These are phyloP conservation scores for Drosophila bunnanda DNA, from an alignment of 2,888 invertebrate genomes.

Conservation along the genomic window DNA sequence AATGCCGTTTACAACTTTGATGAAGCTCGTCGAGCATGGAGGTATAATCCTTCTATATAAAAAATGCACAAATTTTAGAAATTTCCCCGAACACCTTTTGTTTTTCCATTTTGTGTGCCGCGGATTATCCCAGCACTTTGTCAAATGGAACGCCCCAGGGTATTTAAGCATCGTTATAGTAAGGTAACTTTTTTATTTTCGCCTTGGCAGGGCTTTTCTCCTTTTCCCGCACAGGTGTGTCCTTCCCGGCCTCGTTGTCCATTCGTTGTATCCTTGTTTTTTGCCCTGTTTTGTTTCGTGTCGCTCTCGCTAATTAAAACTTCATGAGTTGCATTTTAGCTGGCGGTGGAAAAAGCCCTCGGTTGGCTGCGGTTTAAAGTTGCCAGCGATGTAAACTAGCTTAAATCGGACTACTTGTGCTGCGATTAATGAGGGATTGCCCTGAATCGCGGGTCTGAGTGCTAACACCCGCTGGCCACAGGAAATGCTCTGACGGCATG, in stretches of 20 bases:
- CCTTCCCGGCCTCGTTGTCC: conserved; percentile 7
- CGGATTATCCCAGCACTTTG: conserved; percentile 52
- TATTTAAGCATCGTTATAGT: conserved; percentile 20
- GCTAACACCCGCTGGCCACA: conserved; percentile 1
- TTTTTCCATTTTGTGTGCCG: conserved; percentile 9
- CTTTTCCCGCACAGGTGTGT: conserved; percentile 22
- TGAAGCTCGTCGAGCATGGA: not conserved
- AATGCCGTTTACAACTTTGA: not conserved
- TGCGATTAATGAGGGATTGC: conserved; percentile 19
- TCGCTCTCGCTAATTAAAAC: conserved; percentile 61
- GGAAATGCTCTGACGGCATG: conserved; percentile 40
- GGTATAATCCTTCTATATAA: not conserved
- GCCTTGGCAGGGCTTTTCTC: conserved; percentile 3
- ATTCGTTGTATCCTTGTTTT: conserved; percentile 23
- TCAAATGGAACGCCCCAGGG: conserved; percentile 25
- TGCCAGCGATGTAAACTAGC: conserved; percentile 18
- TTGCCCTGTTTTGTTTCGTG: conserved; percentile 30
- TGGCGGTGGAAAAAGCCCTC: conserved; percentile 16
- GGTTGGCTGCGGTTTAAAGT: conserved; percentile 57
- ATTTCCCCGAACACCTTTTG: not conserved
- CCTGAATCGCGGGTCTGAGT: not conserved
- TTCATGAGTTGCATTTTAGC: conserved; percentile 60
- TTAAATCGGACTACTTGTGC: conserved; percentile 37
- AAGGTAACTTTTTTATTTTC: conserved; percentile 18
- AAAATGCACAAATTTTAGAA: conserved; percentile 1